A percentile compares a stretch with the other conserved stretches of the same genome.
These are phyloP conservation scores for Pseudolaguvia tuberculata DNA, from an alignment of 2,113 vertebrate genomes.

Conservation along the genomic window DNA sequence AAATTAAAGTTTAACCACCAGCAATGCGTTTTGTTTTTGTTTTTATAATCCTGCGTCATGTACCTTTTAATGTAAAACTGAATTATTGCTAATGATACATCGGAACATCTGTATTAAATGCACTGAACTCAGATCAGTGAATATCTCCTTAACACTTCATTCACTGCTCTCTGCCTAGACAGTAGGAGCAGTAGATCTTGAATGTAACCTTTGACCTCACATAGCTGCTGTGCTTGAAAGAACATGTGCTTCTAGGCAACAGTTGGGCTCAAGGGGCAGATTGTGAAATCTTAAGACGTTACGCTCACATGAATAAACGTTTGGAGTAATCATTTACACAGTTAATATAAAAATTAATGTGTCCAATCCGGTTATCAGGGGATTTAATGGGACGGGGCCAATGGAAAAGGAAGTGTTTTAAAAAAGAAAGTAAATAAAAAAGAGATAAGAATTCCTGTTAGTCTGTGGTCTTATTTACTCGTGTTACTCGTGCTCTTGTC, in stretches of 20 bases:
- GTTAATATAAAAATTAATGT: background rate
- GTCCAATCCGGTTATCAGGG: background rate
- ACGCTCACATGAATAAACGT: background rate
- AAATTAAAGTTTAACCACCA: background rate
- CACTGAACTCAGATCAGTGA: background rate
- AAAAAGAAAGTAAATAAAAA: background rate
- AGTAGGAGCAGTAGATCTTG: slow-evolving; percentile 1
- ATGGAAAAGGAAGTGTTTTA: background rate
- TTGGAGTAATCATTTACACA: background rate
- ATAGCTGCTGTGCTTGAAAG: background rate
- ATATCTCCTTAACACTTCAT: background rate
- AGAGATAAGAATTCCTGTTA: background rate
- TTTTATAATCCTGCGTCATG: background rate
- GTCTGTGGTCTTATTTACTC: too few relatives aligned
- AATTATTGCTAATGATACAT: background rate
- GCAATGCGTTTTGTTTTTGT: background rate
- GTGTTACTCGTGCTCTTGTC: background rate
- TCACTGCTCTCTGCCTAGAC: background rate
- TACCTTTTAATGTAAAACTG: background rate
- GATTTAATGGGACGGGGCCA: background rate
- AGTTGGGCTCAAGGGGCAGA: background rate
- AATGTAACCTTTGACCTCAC: background rate
- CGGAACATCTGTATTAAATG: background rate
- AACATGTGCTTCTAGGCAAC: background rate
- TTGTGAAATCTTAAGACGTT: background rate